Evolutionary conservation across 2,797 vertebrate genomes (phyloP).

Genomic region (Periparus ater): DNA sequence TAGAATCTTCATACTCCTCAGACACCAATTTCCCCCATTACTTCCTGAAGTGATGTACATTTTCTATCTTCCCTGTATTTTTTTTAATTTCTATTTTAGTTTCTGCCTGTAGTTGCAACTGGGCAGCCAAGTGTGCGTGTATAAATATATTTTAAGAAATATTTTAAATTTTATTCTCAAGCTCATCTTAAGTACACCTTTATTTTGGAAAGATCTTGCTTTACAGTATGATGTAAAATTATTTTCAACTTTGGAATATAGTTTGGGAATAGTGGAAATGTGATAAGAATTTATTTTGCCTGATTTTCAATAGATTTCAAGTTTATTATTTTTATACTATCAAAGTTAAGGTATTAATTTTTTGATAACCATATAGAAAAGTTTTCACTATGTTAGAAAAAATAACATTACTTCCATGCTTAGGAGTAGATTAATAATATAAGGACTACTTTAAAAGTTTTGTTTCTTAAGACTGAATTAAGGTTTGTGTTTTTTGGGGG

Average conservation of each 20-base stretch:
- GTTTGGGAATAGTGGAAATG: constrained; percentile 31
- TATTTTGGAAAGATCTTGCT: constrained; percentile 36
- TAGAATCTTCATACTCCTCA: background rate
- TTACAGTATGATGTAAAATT: constrained; percentile 50
- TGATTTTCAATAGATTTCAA: constrained; percentile 17
- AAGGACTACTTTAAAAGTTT: background rate
- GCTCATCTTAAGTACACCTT: background rate
- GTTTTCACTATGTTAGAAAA: constrained; percentile 31
- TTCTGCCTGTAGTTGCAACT: background rate
- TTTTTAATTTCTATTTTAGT: background rate
- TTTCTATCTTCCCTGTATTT: background rate
- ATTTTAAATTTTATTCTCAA: background rate
- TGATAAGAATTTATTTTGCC: constrained; percentile 48
- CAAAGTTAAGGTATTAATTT: background rate
- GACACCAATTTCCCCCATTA: background rate
- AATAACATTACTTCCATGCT: background rate
- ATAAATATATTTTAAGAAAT: background rate
- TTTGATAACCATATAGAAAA: background rate
- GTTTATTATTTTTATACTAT: background rate
- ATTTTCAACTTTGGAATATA: constrained; percentile 40
- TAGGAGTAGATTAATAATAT: constrained; percentile 26
- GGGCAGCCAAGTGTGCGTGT: background rate
- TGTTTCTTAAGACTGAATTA: constrained; percentile 57
- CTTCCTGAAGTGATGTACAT: background rate
- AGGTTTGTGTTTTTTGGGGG: constrained; percentile 62